Evolutionary conservation across 2,797 vertebrate species (phyloP), one percentile per base, ranked within the genome.

Genomic region (Atherinosoma microstoma): DNA sequence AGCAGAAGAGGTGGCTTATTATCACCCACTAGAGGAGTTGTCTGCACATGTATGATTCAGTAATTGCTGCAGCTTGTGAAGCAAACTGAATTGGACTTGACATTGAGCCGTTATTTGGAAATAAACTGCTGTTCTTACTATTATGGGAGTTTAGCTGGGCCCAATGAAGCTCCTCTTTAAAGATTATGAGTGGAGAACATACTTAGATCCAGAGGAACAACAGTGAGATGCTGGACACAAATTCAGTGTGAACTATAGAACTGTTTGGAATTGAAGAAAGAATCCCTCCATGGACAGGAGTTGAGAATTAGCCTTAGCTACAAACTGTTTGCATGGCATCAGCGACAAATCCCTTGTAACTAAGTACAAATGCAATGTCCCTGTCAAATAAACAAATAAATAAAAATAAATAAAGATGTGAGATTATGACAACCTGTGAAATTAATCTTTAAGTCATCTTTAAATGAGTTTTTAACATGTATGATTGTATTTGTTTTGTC

Each of bases 1-100:
- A 93, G 93, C 92, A 93, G 94, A 93, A 92, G 89, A 91, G 89
- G 89, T 87, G 89, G 92, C 90, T 93, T 93, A 94, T 94, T 93
- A 93, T 92, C 91, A 85, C 90, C 89, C 89, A 87, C 84, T 81
- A 78, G 85, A 92, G 90, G 82, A 92, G 90, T 84, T 91, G 91
- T 92, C 89, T 90, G 90, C 93, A 93, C 92, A 93, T 90, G 90
- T 92, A 93, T 83, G 64, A 83, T 85, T 81, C 72, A 16, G 85
- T 93, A 94, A 94, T 91, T 92, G 89, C 91, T 87, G 87, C 86
- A 79, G 78, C 78, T 90, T 85, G 91, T 89, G 91, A 84, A 82
- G 87, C 81, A 79, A 90, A 93, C 80, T 84, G 86, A 92, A 95
- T 91, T 93, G 86, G 79, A 93, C 86, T 73, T 93, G 92, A 93